Percentiles rank a stretch among this genome's conserved stretches.
Conservation (phyloP, 2,888 invertebrate genomes). For the Lottia scabra region DNA sequence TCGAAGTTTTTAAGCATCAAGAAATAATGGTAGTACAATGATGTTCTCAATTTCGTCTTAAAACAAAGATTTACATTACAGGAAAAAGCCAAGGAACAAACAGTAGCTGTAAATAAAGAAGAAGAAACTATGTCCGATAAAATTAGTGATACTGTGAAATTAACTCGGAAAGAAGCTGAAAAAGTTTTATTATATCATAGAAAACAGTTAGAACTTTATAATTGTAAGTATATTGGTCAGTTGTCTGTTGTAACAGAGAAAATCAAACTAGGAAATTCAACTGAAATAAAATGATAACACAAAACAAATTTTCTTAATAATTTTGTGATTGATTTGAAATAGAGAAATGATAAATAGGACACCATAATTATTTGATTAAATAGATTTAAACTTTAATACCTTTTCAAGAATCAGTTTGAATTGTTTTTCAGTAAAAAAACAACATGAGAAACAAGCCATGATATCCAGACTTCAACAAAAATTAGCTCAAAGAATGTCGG, state of each 20-base stretch:
- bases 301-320: no score
- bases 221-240: slow-evolving; percentile 20
- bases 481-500: slow-evolving; percentile 51
- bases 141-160: neutral
- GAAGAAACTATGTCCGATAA: neutral
- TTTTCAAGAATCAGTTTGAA: no score
- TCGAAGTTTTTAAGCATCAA: no score
- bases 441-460: slow-evolving; percentile 50
- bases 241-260: no score
- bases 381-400: no score
- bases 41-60: no score
- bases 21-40: no score
- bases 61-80: neutral
- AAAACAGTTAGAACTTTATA: slow-evolving; percentile 24
- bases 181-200: slow-evolving; percentile 15
- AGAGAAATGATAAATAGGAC: no score
- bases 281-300: no score
- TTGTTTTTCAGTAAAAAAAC: slow-evolving; percentile 29
- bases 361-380: no score
- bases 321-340: no score
- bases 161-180: slow-evolving; percentile 6
- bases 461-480: slow-evolving; percentile 49
- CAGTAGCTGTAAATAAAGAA: slow-evolving; percentile 4
- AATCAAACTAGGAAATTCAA: no score
- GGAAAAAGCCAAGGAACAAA: neutral